phyloP scores from a whole-genome alignment of 2,797 vertebrate genomes.

The Halcyon badia region DNA sequence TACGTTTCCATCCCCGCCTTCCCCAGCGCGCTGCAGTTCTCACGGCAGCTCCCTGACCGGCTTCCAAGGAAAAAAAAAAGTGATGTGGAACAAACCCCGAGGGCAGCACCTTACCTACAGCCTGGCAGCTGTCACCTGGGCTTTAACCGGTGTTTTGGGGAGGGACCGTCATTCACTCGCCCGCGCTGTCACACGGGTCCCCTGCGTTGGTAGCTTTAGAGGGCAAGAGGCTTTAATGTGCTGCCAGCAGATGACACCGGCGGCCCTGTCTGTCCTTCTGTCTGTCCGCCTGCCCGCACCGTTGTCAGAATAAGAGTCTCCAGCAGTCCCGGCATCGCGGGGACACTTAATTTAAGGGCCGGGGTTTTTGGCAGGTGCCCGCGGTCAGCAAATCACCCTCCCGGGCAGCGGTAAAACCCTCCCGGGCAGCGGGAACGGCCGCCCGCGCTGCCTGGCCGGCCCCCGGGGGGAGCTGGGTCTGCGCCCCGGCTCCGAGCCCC shows the following conservation, averaged over 20 bases:
- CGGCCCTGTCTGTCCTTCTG: slow-evolving; percentile 48
- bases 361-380: neutral
- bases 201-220: slow-evolving; percentile 58
- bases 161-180: slow-evolving; percentile 48
- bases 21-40: accelerated
- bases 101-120: slow-evolving; percentile 71
- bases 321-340: neutral
- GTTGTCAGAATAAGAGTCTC: slow-evolving; percentile 82
- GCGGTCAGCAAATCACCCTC: neutral
- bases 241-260: slow-evolving; percentile 79
- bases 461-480: neutral
- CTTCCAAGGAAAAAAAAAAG: neutral
- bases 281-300: slow-evolving; percentile 61
- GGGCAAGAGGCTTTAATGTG: slow-evolving; percentile 71
- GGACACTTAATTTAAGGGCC: neutral
- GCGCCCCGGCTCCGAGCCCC: neutral
- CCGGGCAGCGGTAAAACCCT: no score
- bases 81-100: neutral
- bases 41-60: neutral
- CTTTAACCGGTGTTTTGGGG: slow-evolving; percentile 42
- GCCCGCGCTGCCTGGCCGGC: neutral
- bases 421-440: neutral
- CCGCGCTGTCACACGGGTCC: slow-evolving; percentile 48
- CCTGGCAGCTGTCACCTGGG: slow-evolving; percentile 51
- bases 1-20: accelerated